A percentile compares a stretch with the other conserved stretches of the same genome.
Evolutionary conservation across 2,888 invertebrate genomes (phyloP).

Genomic region (Melolontha melolontha): DNA sequence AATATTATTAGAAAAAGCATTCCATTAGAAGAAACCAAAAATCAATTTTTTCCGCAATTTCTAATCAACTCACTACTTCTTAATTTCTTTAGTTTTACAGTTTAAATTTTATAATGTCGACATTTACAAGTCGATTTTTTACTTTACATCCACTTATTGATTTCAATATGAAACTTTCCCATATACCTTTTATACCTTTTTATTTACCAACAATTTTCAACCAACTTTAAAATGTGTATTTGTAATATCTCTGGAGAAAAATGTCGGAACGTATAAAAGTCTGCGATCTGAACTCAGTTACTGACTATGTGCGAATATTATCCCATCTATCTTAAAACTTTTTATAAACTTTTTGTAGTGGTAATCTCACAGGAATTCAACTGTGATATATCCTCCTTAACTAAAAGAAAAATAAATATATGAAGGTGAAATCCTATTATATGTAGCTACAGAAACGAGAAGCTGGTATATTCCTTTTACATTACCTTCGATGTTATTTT

Average conservation of each 20-base stretch:
- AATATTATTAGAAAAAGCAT: too few relatives aligned
- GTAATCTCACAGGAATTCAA: constrained; percentile 30
- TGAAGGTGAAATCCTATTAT: constrained; percentile 25
- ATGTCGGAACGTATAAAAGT: constrained; percentile 27
- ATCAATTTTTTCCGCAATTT: too few relatives aligned
- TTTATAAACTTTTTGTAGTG: constrained; percentile 38
- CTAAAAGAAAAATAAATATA: constrained; percentile 30
- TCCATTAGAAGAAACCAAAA: too few relatives aligned
- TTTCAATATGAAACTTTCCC: constrained; percentile 14
- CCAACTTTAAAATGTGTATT: constrained; percentile 30
- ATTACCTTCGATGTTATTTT: constrained; percentile 1
- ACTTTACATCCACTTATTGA: constrained; percentile 6
- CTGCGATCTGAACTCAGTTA: constrained; percentile 34
- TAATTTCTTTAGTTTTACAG: too few relatives aligned
- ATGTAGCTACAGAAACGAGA: not conserved
- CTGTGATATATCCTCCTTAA: constrained; percentile 34
- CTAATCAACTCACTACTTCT: too few relatives aligned
- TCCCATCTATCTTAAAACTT: constrained; percentile 39
- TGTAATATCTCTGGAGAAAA: constrained; percentile 35
- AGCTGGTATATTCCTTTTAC: not conserved
- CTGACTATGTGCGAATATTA: constrained; percentile 36
- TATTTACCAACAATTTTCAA: constrained; percentile 34
- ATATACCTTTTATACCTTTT: constrained; percentile 1
- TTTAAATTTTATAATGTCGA: too few relatives aligned
- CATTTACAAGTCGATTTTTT: constrained; percentile 3